Evolutionary conservation across 2,797 vertebrate genomes (phyloP).

Genomic region (Sebastolobus altivelis): DNA sequence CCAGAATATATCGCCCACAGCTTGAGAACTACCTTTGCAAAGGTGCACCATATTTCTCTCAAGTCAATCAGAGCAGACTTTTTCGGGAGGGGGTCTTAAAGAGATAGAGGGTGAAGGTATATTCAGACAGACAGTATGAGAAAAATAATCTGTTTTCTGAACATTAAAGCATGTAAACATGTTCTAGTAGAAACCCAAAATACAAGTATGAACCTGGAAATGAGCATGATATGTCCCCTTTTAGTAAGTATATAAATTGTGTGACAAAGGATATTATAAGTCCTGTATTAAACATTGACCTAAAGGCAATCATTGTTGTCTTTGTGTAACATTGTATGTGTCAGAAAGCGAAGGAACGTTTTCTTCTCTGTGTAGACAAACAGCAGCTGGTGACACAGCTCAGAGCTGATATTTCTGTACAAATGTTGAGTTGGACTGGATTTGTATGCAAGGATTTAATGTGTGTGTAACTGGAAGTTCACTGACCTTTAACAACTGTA

Average conservation of each 20-base stretch:
- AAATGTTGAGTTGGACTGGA: neutral
- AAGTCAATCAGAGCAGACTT: no score
- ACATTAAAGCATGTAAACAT: no score
- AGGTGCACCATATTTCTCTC: no score
- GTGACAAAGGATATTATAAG: constrained; percentile 21
- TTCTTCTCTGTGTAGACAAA: neutral
- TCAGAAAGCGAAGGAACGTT: neutral
- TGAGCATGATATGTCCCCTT: no score
- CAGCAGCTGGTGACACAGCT: neutral
- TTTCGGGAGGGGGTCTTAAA: no score
- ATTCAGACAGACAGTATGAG: no score
- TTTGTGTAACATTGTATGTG: constrained; percentile 22
- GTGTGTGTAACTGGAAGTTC: constrained; percentile 20
- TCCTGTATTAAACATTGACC: constrained; percentile 8
- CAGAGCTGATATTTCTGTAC: neutral
- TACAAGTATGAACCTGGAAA: no score
- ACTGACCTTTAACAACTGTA: constrained; percentile 56
- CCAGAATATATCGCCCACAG: no score
- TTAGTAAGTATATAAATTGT: neutral
- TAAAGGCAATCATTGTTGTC: constrained; percentile 14
- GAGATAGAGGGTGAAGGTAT: no score
- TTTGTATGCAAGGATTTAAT: neutral
- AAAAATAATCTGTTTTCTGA: no score
- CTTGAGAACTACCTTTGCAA: no score
- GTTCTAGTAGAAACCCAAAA: no score